Conservation (phyloP, 2,888 invertebrate genomes). For the Dasypogon diadema region DNA sequence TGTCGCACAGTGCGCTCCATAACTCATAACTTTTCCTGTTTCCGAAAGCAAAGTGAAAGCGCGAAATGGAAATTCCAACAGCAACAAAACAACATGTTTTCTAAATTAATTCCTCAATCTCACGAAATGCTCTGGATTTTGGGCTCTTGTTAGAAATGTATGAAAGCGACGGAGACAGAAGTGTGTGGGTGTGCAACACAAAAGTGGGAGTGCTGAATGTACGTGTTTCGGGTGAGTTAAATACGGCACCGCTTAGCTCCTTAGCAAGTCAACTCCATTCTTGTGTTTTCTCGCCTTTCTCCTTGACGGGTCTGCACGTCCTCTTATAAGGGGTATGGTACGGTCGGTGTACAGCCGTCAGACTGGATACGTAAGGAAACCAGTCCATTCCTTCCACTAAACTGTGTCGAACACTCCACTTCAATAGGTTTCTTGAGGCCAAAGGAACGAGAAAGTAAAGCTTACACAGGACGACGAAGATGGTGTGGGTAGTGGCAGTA, state of each 20-base stretch:
- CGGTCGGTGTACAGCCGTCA: too few relatives aligned
- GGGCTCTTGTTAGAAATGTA: neutral
- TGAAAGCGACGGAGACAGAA: neutral
- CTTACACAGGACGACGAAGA: too few relatives aligned
- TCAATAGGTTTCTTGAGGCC: conserved; percentile 23
- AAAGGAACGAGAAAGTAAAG: too few relatives aligned
- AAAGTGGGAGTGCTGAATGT: neutral
- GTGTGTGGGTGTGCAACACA: neutral
- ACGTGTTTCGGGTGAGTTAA: conserved; percentile 32
- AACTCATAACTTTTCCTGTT: conserved; percentile 34
- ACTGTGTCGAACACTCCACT: neutral
- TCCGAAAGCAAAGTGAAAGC: conserved; percentile 40
- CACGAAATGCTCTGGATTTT: conserved; percentile 38
- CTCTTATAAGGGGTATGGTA: neutral
- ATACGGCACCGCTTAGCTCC: neutral
- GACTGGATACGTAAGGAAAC: neutral
- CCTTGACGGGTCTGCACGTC: neutral
- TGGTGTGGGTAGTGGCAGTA: too few relatives aligned
- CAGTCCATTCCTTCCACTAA: neutral
- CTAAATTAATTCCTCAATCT: conserved; percentile 46
- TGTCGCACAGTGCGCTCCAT: neutral
- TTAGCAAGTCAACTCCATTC: conserved; percentile 34
- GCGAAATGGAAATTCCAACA: conserved; percentile 47
- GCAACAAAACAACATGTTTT: conserved; percentile 45
- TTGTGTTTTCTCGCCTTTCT: conserved; percentile 13